Evolutionary conservation across 2,797 vertebrate species (phyloP), one percentile per base, ranked within the genome.

Genomic region (Alectoris magna): DNA sequence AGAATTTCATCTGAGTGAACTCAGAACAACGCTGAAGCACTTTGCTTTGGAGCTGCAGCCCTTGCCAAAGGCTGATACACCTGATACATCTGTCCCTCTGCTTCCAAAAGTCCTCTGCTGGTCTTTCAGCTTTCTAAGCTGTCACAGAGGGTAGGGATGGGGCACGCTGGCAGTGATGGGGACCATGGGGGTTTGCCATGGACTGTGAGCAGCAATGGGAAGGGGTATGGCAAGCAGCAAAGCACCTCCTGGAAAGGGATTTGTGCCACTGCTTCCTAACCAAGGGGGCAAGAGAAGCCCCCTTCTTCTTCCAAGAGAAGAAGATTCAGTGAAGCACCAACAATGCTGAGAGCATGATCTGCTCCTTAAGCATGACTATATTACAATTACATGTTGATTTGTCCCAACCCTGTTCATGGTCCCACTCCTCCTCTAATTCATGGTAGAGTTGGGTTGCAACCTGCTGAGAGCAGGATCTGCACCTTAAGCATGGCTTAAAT

Each of bases 401-500:
- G 74, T 86, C 89, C 93, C 93, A 90, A 70, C 84, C 64, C 85
- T 78, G 82, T 68, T 55, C 12, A 9, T 36, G 34, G 75, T 74
- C 94, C 86, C 68, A 88, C 64, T 60, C 80, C 71, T 68, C 71
- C 82, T 96, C 94, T 95, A 95, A 96, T 94, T 92, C 74, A 62
- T 74, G 85, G 77, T 92, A 88, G 83, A 79, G 53, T 82, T 76
- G 91, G 89, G 72, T 77, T 88, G 84, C 72, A 88, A 77, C 34
- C 34, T 44, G 59, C 60, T 31, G 53, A 55, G 53, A 51, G 49
- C 49, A 51, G 44, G 78, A 73, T 36, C 68, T 79, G 84, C 68
- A 58, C 87, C 66, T 85, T 29, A 48, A 91, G 62, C 23, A 12
- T 0, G 0, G 10, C 68, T 38, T 23, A 62, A 34, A 74, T 19